Evolutionary conservation across 2,797 vertebrate species (phyloP).

Genomic region (Chaunax sp.): DNA sequence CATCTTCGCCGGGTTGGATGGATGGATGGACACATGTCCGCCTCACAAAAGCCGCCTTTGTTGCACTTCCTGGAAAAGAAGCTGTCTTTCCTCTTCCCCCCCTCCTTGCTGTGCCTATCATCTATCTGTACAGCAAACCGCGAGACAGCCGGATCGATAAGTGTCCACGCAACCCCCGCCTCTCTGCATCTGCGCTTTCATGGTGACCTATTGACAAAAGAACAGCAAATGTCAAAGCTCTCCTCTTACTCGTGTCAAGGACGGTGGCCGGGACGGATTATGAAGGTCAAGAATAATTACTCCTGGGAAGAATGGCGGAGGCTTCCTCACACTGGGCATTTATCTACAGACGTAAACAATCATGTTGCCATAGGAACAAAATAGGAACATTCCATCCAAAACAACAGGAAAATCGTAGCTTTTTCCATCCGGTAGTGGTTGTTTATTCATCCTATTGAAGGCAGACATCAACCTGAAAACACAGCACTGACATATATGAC

Average conservation of each 20-base stretch:
- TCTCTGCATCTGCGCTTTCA: constrained; percentile 61
- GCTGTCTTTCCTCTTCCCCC: constrained; percentile 44
- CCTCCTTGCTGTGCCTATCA: constrained; percentile 60
- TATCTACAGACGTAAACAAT: neutral
- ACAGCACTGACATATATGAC: no score
- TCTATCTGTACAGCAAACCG: constrained; percentile 67
- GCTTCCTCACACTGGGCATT: neutral
- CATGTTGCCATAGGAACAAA: neutral
- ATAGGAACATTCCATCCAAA: neutral
- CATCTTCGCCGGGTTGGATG: constrained; percentile 48
- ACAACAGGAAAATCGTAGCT: neutral
- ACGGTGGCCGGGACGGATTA: constrained; percentile 51
- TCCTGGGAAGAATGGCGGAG: neutral
- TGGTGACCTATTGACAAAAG: constrained; percentile 78
- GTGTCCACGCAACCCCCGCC: constrained; percentile 58
- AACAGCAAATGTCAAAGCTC: constrained; percentile 78
- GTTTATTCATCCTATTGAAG: neutral
- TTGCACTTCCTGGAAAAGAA: constrained; percentile 60
- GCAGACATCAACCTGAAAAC: no score
- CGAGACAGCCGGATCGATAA: constrained; percentile 74
- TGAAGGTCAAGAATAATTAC: constrained; percentile 71
- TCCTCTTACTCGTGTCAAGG: constrained; percentile 69
- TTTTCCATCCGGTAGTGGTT: neutral
- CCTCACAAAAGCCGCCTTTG: constrained; percentile 54
- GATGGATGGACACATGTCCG: constrained; percentile 56